Evolutionary conservation across 2,113 vertebrate genomes (phyloP).

Genomic region (Oreochromis spilurus): DNA sequence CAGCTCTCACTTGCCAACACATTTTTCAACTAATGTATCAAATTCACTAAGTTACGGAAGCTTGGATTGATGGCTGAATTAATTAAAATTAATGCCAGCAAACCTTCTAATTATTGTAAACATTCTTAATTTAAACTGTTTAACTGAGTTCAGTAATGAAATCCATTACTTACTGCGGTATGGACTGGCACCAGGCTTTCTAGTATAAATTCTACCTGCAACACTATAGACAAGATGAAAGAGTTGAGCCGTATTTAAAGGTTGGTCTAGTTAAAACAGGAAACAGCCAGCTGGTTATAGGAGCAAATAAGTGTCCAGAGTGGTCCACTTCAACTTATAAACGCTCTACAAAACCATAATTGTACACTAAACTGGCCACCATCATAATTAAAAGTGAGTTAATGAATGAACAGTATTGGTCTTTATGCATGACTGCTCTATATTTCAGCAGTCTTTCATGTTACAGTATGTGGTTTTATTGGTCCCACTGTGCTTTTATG

Average conservation of each 20-base stretch:
- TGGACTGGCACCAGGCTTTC: not conserved
- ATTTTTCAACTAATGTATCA: not conserved
- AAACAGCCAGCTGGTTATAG: not conserved
- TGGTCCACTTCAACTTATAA: not conserved
- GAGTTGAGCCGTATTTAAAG: not conserved
- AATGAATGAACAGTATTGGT: constrained; percentile 7
- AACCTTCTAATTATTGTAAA: not conserved
- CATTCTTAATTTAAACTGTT: not conserved
- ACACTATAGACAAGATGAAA: not conserved
- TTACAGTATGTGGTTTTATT: constrained; percentile 45
- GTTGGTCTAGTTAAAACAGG: not conserved
- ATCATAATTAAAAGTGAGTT: constrained; percentile 14
- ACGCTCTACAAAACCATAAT: not conserved
- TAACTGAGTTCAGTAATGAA: not conserved
- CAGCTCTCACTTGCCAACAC: not conserved
- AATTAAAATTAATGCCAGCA: not conserved
- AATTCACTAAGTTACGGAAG: not conserved
- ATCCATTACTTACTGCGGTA: not conserved
- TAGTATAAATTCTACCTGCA: not conserved
- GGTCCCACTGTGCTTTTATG: constrained; percentile 46
- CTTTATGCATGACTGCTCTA: constrained; percentile 9
- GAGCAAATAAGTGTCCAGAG: not conserved
- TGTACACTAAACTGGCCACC: not conserved
- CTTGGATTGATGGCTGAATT: not conserved
- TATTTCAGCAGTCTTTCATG: constrained; percentile 47